Percentiles rank a stretch among this genome's conserved stretches.
phyloP scores from a whole-genome alignment of 2,888 invertebrate species.

The Phaonia tiefii region DNA sequence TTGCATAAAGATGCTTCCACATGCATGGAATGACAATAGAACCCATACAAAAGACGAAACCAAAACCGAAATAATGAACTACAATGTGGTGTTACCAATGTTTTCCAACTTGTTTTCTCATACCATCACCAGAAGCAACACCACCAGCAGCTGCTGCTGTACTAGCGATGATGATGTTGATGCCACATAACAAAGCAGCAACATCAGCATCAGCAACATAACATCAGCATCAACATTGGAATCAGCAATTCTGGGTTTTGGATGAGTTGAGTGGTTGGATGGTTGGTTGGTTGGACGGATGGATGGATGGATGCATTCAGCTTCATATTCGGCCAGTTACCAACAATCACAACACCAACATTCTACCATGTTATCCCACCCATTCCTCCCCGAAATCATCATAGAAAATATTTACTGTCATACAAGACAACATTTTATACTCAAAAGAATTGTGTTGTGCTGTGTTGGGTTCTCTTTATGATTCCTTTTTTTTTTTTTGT shows the following conservation, averaged over 20 bases:
- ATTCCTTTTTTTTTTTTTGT: neutral
- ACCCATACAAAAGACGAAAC: slow-evolving; percentile 53
- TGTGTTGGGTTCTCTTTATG: neutral
- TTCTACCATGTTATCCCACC: neutral
- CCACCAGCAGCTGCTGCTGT: neutral
- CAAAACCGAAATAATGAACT: slow-evolving; percentile 61
- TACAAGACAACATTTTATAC: slow-evolving; percentile 66
- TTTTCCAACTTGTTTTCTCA: slow-evolving; percentile 55
- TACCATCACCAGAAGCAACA: neutral
- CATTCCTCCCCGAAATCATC: slow-evolving; percentile 54
- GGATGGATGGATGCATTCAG: slow-evolving; percentile 33
- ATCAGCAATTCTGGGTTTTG: slow-evolving; percentile 36
- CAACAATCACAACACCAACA: slow-evolving; percentile 36
- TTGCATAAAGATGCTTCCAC: neutral
- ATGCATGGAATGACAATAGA: slow-evolving; percentile 42
- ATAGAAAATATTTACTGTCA: slow-evolving; percentile 66
- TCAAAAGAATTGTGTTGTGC: slow-evolving; percentile 52
- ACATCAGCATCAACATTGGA: neutral
- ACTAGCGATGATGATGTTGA: neutral
- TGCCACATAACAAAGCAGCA: slow-evolving; percentile 14
- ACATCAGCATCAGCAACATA: neutral
- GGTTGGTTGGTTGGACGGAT: slow-evolving; percentile 10
- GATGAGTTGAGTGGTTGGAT: slow-evolving; percentile 31
- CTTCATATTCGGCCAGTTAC: slow-evolving; percentile 56
- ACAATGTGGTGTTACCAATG: slow-evolving; percentile 61